A percentile compares a stretch with the other conserved stretches of the same genome.
These are phyloP conservation scores for Gymnothorax reevesii DNA, from an alignment of 2,797 vertebrate species.

Conservation along the genomic window DNA sequence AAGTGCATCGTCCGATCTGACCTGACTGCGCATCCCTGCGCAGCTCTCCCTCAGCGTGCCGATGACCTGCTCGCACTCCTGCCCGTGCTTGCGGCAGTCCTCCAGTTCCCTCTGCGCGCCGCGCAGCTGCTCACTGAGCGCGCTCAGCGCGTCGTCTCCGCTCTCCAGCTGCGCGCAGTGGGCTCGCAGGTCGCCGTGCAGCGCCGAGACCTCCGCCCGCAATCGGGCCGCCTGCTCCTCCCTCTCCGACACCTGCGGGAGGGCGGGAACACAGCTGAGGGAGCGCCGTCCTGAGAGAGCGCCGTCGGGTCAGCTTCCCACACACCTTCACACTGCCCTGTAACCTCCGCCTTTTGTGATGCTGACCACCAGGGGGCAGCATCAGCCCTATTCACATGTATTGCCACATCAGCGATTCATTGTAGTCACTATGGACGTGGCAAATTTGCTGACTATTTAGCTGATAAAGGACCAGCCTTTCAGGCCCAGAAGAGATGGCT, in stretches of 20 bases:
- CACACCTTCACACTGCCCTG: too few relatives aligned
- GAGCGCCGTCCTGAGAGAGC: not conserved
- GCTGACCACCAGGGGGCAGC: too few relatives aligned
- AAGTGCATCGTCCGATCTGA: conserved; percentile 4
- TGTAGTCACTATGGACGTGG: too few relatives aligned
- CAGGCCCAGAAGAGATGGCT: too few relatives aligned
- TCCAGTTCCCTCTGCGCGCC: conserved; percentile 60
- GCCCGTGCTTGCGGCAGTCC: conserved; percentile 56
- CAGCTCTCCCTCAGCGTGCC: conserved; percentile 61
- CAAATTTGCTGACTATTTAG: too few relatives aligned
- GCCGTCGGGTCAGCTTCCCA: not conserved
- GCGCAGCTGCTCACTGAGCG: conserved; percentile 56
- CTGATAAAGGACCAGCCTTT: too few relatives aligned
- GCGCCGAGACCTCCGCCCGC: conserved; percentile 49
- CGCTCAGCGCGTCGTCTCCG: conserved; percentile 47
- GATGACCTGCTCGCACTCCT: conserved; percentile 63
- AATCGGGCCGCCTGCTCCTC: conserved; percentile 47
- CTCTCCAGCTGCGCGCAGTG: conserved; percentile 58
- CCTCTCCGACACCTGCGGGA: conserved; percentile 46
- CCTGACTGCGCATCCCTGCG: conserved; percentile 46
- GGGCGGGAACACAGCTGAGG: not conserved
- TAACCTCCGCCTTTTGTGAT: too few relatives aligned
- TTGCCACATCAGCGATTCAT: too few relatives aligned
- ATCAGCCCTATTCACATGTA: too few relatives aligned
- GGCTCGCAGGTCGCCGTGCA: conserved; percentile 55